Evolutionary conservation across 1,140 invertebrate genomes (phyloP), one percentile per base, ranked within the genome.

Genomic region (Probaryconus sp.): DNA sequence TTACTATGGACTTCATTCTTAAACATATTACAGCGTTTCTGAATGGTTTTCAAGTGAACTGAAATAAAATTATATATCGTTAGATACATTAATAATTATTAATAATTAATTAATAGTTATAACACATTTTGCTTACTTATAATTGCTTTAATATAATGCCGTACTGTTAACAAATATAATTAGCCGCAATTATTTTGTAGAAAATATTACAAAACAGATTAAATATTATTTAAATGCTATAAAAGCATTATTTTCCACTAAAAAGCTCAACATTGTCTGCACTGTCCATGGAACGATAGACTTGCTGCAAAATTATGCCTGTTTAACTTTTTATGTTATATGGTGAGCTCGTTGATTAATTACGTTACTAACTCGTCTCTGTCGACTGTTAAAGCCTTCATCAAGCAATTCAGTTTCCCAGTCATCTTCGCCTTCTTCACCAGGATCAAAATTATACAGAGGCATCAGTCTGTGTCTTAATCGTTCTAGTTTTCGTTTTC

Each of bases 401-500:
- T 87, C 86, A n/a, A 87, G 76, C 28, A 92, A 80, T 77, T 91
- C 90, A 6, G 90, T 89, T 79, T 92, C 90, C 91, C 90, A 91
- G 45, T 92, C 91, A 64, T 90, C 88, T 73, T 81, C 89, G 4
- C 85, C 90, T 63, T 91, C 90, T 77, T 91, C 90, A 17, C 88
- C 88, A 31, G 91, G 90, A 72, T 92, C 91, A 85, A 92, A 92
- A 76, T 90, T 91, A 67, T 92, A 92, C 65, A 92, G 81, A n/a
- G 91, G 91, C 90, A 92, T 91, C 9, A 92, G 77, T 77, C 90
- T 89, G 73, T 92, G 91, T 11, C 91, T 83, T 7, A 92, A 78
- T 68, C 88, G 85, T 60, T 92, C 91, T 67, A 92, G 76, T 74
- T 90, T 87, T 31, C 87, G 78, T 60, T 89, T 88, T 31, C 88